Base-by-base conservation (phyloP, 2,113 vertebrate species). In the Prietella phreatophila region DNA sequence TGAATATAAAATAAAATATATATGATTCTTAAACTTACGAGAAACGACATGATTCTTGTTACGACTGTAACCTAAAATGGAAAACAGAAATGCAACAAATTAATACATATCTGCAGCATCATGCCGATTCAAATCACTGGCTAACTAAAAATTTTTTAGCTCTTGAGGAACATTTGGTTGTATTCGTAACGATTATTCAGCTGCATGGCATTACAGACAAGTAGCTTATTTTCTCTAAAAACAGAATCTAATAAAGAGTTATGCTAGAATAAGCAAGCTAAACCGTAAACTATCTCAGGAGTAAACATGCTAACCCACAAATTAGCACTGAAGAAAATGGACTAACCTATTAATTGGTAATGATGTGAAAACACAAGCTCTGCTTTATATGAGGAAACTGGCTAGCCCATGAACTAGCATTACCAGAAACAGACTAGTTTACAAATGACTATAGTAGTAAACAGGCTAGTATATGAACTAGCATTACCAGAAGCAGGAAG, bases 41-140 rank as follows among this genome's bases (percentile, higher is more conserved):
- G 56, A 8, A 78, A 89, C 71, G 13, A 6, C 20, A 13, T 8
- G 47, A 55, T 89, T 56, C 10, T 67, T 27, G 1, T 84, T 76
- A 9, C 9, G 61, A 53, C 63, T 19, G 81, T 89, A 84, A 69
- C 85, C 88, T 89, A 39, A 60, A 89, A 87, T 8, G 55, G 30
- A 87, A 60, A 33, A 20, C 4, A 84, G 2, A 80, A 7, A 30
- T 17, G 7, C 27, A 36, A 61, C 17, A 27, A 83, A 60, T 39
- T 14, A 36, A 81, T 17, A 17, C 8, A 20, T 9, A 81, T 15
- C 27, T 56, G 53, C 63, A 30, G 60, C 60, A 8, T 22, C 60
- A 10, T 63, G 60, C 25, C 2, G 4, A 67, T 67, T 30, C 27
- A 14, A 30, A 67, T 30, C n/a, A 17, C 30, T 63, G 27, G 22